Percentiles rank a stretch among this genome's conserved stretches.
Evolutionary conservation across 2,888 invertebrate species (phyloP).

Genomic region (Zygogramma bicolorata): DNA sequence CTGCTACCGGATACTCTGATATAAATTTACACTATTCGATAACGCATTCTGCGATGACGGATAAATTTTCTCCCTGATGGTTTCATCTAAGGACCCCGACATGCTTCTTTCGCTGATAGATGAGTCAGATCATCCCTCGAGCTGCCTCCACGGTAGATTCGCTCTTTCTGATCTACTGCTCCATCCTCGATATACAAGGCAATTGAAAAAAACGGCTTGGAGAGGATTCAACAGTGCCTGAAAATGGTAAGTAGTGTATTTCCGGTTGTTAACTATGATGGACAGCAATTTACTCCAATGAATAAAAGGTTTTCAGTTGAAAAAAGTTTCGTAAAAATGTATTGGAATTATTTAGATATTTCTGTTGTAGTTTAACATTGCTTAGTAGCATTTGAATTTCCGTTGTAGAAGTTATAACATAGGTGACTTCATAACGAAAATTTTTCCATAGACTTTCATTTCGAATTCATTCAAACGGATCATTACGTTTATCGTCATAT

Average conservation of each 20-base stretch:
- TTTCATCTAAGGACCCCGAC: slow-evolving; percentile 36
- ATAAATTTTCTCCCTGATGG: slow-evolving; percentile 56
- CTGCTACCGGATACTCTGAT: slow-evolving; percentile 45
- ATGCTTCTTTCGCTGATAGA: slow-evolving; percentile 26
- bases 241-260: neutral
- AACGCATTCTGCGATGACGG: slow-evolving; percentile 58
- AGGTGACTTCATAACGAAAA: too few species aligned
- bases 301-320: too few species aligned
- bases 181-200: slow-evolving; percentile 83
- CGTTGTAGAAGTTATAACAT: too few species aligned
- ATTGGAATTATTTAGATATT: too few species aligned
- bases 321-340: too few species aligned
- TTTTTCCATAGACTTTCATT: too few species aligned
- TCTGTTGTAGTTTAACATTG: too few species aligned
- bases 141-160: slow-evolving; percentile 66
- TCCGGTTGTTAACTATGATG: neutral
- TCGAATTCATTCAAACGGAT: too few species aligned
- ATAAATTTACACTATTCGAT: slow-evolving; percentile 56
- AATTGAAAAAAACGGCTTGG: slow-evolving; percentile 85
- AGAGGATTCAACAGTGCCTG: slow-evolving; percentile 87
- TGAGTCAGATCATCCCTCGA: slow-evolving; percentile 37
- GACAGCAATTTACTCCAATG: too few species aligned
- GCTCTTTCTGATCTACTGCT: slow-evolving; percentile 70
- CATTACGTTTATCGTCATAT: too few species aligned
- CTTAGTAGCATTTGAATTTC: too few species aligned